Percentiles rank a stretch among this genome's conserved stretches.
Evolutionary conservation across 1,140 invertebrate genomes (phyloP).

Genomic region (Hyposmocoma kahamanoa): DNA sequence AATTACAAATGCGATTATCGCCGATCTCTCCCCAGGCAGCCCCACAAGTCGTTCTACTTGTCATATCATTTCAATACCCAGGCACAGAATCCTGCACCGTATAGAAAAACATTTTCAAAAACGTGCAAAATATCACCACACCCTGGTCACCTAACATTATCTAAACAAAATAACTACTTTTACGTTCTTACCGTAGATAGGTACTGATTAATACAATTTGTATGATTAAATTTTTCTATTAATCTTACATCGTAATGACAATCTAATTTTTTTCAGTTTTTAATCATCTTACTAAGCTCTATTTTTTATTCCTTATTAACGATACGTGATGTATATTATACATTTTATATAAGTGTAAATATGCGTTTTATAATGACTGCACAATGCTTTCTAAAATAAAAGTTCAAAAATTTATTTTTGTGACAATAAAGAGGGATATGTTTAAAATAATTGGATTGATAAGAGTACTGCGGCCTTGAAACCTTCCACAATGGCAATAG

Average conservation of each 20-base stretch:
- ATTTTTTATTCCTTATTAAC: constrained; percentile 57
- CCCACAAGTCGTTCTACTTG: constrained; percentile 32
- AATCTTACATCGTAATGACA: constrained; percentile 60
- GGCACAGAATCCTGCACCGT: constrained; percentile 48
- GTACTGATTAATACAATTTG: constrained; percentile 57
- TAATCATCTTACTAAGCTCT: constrained; percentile 70
- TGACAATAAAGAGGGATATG: constrained; percentile 29
- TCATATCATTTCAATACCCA: constrained; percentile 42
- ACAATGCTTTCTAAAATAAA: constrained; percentile 32
- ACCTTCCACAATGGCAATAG: not conserved
- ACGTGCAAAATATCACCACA: constrained; percentile 73
- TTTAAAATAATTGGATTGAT: constrained; percentile 20
- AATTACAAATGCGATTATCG: constrained; percentile 51
- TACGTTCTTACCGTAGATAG: constrained; percentile 50
- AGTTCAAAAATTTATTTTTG: constrained; percentile 17
- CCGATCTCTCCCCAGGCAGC: constrained; percentile 42
- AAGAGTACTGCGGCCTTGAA: not conserved
- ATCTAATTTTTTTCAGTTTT: constrained; percentile 57
- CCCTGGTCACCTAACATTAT: constrained; percentile 72
- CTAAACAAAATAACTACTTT: constrained; percentile 66
- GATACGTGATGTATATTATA: constrained; percentile 67
- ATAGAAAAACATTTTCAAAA: constrained; percentile 71
- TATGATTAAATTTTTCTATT: constrained; percentile 53
- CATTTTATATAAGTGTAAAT: constrained; percentile 70
- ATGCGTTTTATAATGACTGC: constrained; percentile 52